Percentiles rank a stretch among this genome's conserved stretches.
Evolutionary conservation across 2,888 invertebrate genomes (phyloP).

Genomic region (Noctua janthe): DNA sequence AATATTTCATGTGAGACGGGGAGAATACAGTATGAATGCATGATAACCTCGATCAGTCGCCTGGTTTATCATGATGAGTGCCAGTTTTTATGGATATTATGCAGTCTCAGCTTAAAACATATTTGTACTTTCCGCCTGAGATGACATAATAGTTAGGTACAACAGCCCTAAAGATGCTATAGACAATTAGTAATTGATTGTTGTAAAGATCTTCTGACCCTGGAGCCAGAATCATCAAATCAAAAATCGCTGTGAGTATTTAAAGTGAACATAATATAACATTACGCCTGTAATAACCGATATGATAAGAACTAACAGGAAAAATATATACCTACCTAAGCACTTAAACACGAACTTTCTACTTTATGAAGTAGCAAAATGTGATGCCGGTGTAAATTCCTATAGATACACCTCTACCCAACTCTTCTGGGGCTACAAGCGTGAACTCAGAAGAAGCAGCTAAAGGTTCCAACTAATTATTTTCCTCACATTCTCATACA

Average conservation of each 20-base stretch:
- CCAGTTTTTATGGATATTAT: neutral
- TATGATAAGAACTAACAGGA: neutral
- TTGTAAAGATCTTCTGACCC: neutral
- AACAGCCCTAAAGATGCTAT: neutral
- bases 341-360: neutral
- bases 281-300: no score
- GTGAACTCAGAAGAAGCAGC: neutral
- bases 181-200: neutral
- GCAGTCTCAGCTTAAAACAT: neutral
- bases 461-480: neutral
- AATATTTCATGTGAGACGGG: neutral
- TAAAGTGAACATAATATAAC: no score
- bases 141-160: no score
- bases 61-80: neutral
- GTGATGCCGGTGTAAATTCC: neutral
- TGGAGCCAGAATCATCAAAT: neutral
- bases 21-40: neutral
- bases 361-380: neutral
- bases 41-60: neutral
- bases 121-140: neutral
- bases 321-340: neutral
- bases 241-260: no score
- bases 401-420: neutral
- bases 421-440: neutral
- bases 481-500: conserved; percentile 18